phyloP scores from a whole-genome alignment of 2,113 vertebrate species.

The Centropus unirufus region DNA sequence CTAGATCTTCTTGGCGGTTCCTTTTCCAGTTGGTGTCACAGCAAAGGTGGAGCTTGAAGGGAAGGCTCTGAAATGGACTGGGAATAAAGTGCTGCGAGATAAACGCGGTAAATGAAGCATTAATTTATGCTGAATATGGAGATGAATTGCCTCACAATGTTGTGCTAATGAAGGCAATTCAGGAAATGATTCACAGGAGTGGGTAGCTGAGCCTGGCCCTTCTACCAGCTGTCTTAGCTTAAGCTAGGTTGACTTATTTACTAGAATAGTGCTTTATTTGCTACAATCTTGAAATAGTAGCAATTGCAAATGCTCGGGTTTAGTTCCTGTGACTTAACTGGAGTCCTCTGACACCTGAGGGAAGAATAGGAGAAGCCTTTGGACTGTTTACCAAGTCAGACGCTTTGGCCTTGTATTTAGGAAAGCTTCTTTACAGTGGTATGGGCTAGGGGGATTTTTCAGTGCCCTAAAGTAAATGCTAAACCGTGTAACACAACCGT shows the following conservation, averaged over 20 bases:
- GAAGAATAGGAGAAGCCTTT: neutral
- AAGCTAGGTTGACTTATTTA: slow-evolving; percentile 20
- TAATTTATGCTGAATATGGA: neutral
- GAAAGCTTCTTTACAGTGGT: neutral
- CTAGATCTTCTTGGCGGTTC: neutral
- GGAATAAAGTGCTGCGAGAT: neutral
- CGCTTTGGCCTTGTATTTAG: neutral
- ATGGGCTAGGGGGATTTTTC: neutral
- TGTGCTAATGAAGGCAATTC: neutral
- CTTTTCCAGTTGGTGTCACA: neutral
- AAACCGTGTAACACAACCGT: neutral
- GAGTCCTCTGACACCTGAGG: neutral
- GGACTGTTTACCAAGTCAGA: neutral
- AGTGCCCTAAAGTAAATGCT: neutral
- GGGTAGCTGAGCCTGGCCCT: slow-evolving; percentile 19
- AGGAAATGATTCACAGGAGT: slow-evolving; percentile 43
- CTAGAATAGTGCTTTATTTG: neutral
- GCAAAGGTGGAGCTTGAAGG: neutral
- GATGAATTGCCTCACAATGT: neutral
- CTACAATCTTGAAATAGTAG: neutral
- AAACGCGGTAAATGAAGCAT: neutral
- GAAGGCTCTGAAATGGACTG: neutral
- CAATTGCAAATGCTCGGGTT: neutral
- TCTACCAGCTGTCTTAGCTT: neutral
- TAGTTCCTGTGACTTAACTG: neutral